Conservation (phyloP, 1,140 invertebrate species). For the Nebria ingens region DNA sequence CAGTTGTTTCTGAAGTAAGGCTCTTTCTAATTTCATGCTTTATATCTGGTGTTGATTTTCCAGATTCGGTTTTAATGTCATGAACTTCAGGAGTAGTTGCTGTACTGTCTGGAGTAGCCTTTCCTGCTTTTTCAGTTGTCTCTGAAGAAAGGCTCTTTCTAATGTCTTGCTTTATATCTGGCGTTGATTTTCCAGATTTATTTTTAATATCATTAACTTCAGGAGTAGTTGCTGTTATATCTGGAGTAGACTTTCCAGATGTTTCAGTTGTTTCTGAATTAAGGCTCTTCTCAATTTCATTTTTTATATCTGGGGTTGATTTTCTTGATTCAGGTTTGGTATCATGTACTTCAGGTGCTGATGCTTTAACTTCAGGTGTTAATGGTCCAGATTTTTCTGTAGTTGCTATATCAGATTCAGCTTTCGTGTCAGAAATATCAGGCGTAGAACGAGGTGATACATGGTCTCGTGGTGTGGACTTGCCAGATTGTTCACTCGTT, state of each 20-base stretch:
- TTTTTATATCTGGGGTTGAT: conserved; percentile 2
- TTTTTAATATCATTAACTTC: conserved; percentile 29
- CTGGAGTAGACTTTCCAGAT: background rate
- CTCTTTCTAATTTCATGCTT: no score
- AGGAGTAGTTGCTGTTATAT: background rate
- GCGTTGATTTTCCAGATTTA: conserved; percentile 18
- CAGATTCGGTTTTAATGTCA: no score
- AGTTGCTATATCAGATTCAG: no score
- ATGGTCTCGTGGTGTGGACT: conserved; percentile 40
- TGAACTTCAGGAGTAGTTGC: no score
- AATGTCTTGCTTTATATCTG: conserved; percentile 5
- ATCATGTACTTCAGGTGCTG: background rate
- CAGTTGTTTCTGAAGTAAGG: no score
- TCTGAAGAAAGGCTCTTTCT: background rate
- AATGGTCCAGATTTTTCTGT: background rate
- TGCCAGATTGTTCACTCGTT: conserved; percentile 29
- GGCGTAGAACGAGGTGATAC: no score
- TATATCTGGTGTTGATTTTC: no score
- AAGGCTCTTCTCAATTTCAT: conserved; percentile 6
- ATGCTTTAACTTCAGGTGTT: conserved; percentile 10
- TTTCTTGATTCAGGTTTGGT: background rate
- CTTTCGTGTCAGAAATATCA: no score
- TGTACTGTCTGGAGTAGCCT: no score
- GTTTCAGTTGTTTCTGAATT: background rate
- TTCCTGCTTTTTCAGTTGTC: background rate